Conservation (phyloP, 2,888 invertebrate species). For the Syrphus vitripennis region DNA sequence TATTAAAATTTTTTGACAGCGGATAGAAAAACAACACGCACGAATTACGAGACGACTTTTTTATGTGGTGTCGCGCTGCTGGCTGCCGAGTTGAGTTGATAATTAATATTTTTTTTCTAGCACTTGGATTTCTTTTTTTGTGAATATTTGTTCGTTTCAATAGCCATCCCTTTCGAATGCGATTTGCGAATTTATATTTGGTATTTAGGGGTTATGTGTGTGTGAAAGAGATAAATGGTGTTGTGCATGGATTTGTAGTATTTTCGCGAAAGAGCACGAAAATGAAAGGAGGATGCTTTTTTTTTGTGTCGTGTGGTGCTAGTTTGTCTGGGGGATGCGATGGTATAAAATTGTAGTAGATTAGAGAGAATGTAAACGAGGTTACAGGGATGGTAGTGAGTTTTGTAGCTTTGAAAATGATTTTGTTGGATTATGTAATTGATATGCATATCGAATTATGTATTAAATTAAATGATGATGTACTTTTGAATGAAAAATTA, state of each 20-base stretch:
- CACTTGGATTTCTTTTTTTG: not conserved
- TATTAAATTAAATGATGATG: not conserved
- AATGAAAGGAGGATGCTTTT: conserved; percentile 20
- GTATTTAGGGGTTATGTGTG: not conserved
- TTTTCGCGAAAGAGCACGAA: conserved; percentile 54
- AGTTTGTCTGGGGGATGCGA: not conserved
- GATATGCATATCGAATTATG: not conserved
- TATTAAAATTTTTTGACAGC: conserved; percentile 6
- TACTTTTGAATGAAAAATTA: too few relatives aligned
- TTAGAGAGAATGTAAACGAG: not conserved
- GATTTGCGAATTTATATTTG: conserved; percentile 47
- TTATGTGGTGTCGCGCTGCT: conserved; percentile 54
- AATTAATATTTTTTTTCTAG: conserved; percentile 48
- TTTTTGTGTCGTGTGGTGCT: not conserved
- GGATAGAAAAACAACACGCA: conserved; percentile 51
- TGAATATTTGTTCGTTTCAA: not conserved
- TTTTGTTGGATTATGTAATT: not conserved
- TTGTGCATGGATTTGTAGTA: conserved; percentile 10
- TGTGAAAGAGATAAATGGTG: conserved; percentile 20
- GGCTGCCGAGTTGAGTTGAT: conserved; percentile 46
- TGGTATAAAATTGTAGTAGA: conserved; percentile 65
- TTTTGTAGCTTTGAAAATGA: not conserved
- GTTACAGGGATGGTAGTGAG: conserved; percentile 18
- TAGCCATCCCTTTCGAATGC: conserved; percentile 52
- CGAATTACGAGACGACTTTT: conserved; percentile 44